Evolutionary conservation across 2,888 invertebrate species (phyloP), one percentile per base, ranked within the genome.

Genomic region (Plebejus melissa): DNA sequence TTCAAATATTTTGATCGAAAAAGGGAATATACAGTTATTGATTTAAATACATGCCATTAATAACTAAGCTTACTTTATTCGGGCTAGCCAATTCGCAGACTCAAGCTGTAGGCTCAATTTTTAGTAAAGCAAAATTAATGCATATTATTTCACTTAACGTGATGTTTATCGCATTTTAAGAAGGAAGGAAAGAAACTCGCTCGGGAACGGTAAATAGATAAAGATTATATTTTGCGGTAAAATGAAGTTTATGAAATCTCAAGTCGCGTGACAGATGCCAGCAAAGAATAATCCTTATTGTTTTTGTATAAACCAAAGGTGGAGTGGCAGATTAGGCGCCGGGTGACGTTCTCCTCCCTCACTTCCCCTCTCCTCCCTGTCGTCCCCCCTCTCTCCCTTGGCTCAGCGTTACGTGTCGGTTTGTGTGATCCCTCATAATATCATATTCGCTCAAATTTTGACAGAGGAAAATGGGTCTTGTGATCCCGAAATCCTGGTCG

Each of bases 311-410:
- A 75, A 75, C 69, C 70, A 74, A 75, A 70, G 71, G 74, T 69
- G 65, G 57, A 76, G 50, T 75, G 50, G 36, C 85, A 86, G 85
- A 85, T 87, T 86, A 84, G 82, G 84, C 84, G 83, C 87, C 84
- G 86, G 84, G 69, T 86, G 87, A 88, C 86, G 83, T 85, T 88
- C 90, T 90, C 90, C 90, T 86, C 84, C 83, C 82, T 78, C 78
- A 81, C 80, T 82, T 5, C 58, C 22, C n/a, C n/a, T 57, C 16
- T 28, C 22, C 60, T 4, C 11, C 28, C 22, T 22, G 2, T 2
- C 9, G 7, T 2, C 22, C 60, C 60, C 9, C 65, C 65, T 32
- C 5, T 32, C 32, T 5, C 32, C 65, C 71, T 79, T 75, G 85
- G 88, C 88, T 90, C 88, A 89, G 80, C 69, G 81, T 78, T 75